A percentile compares a stretch with the other conserved stretches of the same genome.
These are phyloP conservation scores for Pteropus rufus DNA, from an alignment of 2,797 vertebrate genomes.

Conservation along the genomic window DNA sequence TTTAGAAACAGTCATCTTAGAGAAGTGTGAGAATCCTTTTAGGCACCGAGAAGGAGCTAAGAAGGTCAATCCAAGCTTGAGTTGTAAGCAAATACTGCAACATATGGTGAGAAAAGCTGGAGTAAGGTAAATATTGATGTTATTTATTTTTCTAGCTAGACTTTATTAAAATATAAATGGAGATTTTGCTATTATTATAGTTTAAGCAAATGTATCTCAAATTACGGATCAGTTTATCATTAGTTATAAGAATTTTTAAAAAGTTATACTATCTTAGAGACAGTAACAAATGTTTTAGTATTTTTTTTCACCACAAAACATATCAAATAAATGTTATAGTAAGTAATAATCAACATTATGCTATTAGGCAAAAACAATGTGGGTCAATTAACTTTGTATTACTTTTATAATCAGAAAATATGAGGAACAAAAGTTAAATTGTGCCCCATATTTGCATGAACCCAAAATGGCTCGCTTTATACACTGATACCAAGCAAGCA, in stretches of 20 bases:
- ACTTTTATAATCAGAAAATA: neutral
- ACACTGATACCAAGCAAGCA: neutral
- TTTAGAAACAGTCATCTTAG: neutral
- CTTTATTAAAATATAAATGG: neutral
- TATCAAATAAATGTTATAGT: neutral
- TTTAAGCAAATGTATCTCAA: neutral
- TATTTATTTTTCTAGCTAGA: neutral
- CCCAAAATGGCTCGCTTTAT: neutral
- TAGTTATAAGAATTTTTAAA: neutral
- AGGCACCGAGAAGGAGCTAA: neutral
- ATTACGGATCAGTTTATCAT: neutral
- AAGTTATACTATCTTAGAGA: neutral
- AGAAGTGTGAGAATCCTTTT: neutral
- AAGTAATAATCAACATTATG: neutral
- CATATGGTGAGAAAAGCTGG: neutral
- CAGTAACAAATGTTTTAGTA: neutral
- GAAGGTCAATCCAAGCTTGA: neutral
- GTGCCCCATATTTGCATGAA: neutral
- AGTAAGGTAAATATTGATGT: neutral
- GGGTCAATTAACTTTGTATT: neutral
- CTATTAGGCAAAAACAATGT: neutral
- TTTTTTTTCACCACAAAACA: neutral
- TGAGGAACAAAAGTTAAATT: neutral
- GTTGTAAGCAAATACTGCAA: neutral
- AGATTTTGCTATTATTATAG: neutral